A percentile compares a stretch with the other conserved stretches of the same genome.
Evolutionary conservation across 2,797 vertebrate genomes (phyloP).

Genomic region (Cirrhinus molitorella): DNA sequence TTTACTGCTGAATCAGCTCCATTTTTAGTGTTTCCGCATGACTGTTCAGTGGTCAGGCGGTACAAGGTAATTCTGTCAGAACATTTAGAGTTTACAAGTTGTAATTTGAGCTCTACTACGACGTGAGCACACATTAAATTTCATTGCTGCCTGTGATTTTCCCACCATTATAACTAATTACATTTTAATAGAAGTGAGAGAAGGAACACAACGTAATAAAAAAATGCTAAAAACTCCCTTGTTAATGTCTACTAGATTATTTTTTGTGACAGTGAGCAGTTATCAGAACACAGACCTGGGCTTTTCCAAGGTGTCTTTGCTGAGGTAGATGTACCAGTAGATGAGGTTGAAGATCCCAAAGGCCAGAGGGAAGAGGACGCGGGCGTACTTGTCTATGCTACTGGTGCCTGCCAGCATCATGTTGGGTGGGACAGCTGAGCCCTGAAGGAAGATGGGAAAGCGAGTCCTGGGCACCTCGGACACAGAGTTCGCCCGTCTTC

Average conservation of each 20-base stretch:
- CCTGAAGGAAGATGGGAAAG: conserved; percentile 76
- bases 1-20: background rate
- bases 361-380: conserved; percentile 89
- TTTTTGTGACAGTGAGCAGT: background rate
- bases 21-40: background rate
- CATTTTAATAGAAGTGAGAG: background rate
- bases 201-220: background rate
- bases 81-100: background rate
- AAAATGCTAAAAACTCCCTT: background rate
- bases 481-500: conserved; percentile 86
- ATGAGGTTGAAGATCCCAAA: conserved; percentile 92
- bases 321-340: conserved; percentile 93
- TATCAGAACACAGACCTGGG: conserved; percentile 57
- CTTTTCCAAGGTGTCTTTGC: conserved; percentile 89
- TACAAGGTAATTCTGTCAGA: no score
- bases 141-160: background rate
- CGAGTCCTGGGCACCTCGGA: conserved; percentile 71
- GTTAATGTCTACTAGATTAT: no score
- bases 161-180: background rate
- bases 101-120: background rate
- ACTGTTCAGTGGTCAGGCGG: background rate
- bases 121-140: background rate
- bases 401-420: conserved; percentile 85
- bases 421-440: conserved; percentile 76
- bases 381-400: conserved; percentile 90